A percentile compares a stretch with the other conserved stretches of the same genome.
phyloP scores from a whole-genome alignment of 2,888 invertebrate genomes.

The Thera britannica region DNA sequence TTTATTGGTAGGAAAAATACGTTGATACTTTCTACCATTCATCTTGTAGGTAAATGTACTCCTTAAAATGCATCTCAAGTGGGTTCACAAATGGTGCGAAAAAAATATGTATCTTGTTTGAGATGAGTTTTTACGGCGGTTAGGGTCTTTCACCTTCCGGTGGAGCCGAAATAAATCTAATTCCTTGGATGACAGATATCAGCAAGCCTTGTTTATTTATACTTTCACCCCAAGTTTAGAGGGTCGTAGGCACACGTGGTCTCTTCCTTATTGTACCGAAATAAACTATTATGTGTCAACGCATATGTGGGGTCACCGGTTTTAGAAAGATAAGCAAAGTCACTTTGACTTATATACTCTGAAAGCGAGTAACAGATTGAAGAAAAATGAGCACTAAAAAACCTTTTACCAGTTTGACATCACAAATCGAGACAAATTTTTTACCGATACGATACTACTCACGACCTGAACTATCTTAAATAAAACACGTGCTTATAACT shows the following conservation, averaged over 20 bases:
- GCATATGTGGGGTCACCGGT: conserved; percentile 48
- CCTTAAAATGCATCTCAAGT: conserved; percentile 39
- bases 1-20: conserved; percentile 29
- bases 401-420: conserved; percentile 1
- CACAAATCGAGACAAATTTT: conserved; percentile 11
- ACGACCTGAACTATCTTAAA: conserved; percentile 43
- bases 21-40: conserved; percentile 32
- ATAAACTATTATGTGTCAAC: conserved; percentile 78
- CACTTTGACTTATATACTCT: conserved; percentile 1
- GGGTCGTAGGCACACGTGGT: conserved; percentile 72
- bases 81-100: conserved; percentile 50
- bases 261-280: conserved; percentile 69
- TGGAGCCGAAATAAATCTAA: conserved; percentile 82
- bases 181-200: conserved; percentile 83
- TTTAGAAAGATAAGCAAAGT: conserved; percentile 38
- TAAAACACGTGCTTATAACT: conserved; percentile 53
- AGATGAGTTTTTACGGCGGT: conserved; percentile 59
- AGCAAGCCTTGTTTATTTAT: conserved; percentile 84
- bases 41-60: conserved; percentile 28
- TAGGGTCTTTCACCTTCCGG: conserved; percentile 78
- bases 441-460: conserved; percentile 7
- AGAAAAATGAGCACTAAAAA: background rate
- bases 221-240: conserved; percentile 72
- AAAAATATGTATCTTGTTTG: conserved; percentile 38
- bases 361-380: background rate